phyloP scores from a whole-genome alignment of 2,888 invertebrate genomes.

The Erebia palarica region DNA sequence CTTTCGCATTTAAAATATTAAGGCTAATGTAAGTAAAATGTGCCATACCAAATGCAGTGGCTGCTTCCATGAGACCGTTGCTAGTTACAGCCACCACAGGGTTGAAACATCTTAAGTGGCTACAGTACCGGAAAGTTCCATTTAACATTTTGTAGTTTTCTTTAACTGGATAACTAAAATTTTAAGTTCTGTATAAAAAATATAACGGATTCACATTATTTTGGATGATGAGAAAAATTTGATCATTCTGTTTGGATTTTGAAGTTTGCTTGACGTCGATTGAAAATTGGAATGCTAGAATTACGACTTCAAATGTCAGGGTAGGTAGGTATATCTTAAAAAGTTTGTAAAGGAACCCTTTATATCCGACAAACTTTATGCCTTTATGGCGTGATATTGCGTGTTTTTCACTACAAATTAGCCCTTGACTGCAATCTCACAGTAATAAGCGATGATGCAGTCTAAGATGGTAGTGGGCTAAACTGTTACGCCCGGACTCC shows the following conservation, averaged over 20 bases:
- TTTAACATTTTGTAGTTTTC: slow-evolving; percentile 52
- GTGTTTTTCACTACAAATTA: too few relatives aligned
- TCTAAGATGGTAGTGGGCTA: too few relatives aligned
- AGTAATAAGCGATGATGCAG: too few relatives aligned
- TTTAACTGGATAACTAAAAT: slow-evolving; percentile 19
- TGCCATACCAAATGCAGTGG: slow-evolving; percentile 21
- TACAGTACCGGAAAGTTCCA: slow-evolving; percentile 50
- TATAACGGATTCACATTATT: slow-evolving; percentile 54
- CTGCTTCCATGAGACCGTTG: slow-evolving; percentile 25
- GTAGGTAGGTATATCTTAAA: neutral
- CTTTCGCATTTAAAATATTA: too few relatives aligned
- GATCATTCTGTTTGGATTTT: slow-evolving; percentile 35
- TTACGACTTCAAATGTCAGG: neutral
- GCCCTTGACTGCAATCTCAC: too few relatives aligned
- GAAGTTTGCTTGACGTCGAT: slow-evolving; percentile 47
- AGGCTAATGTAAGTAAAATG: neutral
- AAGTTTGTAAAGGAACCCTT: neutral
- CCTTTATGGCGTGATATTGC: too few relatives aligned
- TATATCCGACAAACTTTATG: too few relatives aligned
- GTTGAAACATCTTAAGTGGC: slow-evolving; percentile 49
- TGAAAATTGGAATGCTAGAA: slow-evolving; percentile 52
- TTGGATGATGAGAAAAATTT: slow-evolving; percentile 47
- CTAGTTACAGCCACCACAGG: slow-evolving; percentile 47
- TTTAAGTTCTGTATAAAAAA: slow-evolving; percentile 10
- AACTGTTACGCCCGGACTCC: too few relatives aligned